These are phyloP conservation scores for Clistopyga incitator DNA, from an alignment of 2,888 invertebrate genomes.

Conservation along the genomic window DNA sequence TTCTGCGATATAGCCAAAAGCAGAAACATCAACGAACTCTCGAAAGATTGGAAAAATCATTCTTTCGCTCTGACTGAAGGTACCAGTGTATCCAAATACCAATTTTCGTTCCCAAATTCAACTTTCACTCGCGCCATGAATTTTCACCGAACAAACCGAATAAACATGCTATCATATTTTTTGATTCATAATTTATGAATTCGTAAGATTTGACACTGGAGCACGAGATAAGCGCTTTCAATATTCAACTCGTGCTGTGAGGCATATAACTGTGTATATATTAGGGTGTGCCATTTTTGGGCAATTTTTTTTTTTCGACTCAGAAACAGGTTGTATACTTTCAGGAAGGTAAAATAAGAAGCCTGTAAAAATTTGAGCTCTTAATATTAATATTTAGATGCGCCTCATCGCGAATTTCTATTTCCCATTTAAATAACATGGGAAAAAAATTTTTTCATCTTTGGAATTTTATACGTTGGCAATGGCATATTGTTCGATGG, in stretches of 20 bases:
- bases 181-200: neutral
- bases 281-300: too few species aligned
- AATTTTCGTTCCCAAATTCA: neutral
- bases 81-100: conserved; percentile 2
- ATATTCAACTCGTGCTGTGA: neutral
- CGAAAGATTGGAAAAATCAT: conserved; percentile 15
- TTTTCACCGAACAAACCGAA: neutral
- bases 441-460: too few species aligned
- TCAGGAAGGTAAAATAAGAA: too few species aligned
- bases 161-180: neutral
- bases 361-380: too few species aligned
- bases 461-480: too few species aligned
- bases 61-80: neutral
- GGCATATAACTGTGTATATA: neutral
- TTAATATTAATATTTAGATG: too few species aligned
- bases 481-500: too few species aligned
- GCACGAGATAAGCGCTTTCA: neutral
- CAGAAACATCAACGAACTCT: conserved; percentile 12
- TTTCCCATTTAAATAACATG: too few species aligned
- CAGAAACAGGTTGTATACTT: too few species aligned
- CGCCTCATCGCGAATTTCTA: too few species aligned
- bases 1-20: conserved; percentile 47
- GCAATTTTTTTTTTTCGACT: too few species aligned
- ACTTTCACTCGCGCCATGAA: neutral
- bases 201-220: neutral